These are phyloP conservation scores for Pollachius pollachius DNA, from an alignment of 2,113 vertebrate species.

Conservation along the genomic window DNA sequence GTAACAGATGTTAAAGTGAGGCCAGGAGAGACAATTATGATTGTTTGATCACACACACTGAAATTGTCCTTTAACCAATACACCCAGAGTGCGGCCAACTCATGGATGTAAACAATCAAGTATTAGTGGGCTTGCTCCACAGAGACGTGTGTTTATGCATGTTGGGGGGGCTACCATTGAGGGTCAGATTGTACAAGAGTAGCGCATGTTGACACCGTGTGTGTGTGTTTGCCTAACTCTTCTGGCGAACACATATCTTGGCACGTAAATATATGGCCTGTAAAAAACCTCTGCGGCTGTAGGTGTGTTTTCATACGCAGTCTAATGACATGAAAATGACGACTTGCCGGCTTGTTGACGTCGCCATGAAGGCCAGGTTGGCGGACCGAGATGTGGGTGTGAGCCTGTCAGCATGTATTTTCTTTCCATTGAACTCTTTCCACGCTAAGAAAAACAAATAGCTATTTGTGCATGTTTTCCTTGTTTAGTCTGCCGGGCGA, in stretches of 20 bases:
- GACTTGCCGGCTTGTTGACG: background rate
- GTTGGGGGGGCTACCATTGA: too few relatives aligned
- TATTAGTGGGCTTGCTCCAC: too few relatives aligned
- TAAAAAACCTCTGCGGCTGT: background rate
- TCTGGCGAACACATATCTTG: background rate
- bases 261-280: background rate
- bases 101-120: too few relatives aligned
- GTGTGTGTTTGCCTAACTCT: background rate
- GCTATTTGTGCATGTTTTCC: slow-evolving; percentile 3
- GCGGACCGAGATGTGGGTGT: background rate
- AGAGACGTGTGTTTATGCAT: too few relatives aligned
- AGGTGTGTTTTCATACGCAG: background rate
- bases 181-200: background rate
- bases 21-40: too few relatives aligned
- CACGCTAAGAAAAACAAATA: background rate
- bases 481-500: slow-evolving; percentile 1
- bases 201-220: background rate
- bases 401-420: background rate
- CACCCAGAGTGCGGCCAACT: too few relatives aligned
- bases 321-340: background rate
- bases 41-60: too few relatives aligned
- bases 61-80: too few relatives aligned
- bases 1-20: too few relatives aligned
- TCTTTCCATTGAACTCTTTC: background rate
- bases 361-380: background rate